Conservation (phyloP, 2,113 vertebrate species). For the Caretta caretta region DNA sequence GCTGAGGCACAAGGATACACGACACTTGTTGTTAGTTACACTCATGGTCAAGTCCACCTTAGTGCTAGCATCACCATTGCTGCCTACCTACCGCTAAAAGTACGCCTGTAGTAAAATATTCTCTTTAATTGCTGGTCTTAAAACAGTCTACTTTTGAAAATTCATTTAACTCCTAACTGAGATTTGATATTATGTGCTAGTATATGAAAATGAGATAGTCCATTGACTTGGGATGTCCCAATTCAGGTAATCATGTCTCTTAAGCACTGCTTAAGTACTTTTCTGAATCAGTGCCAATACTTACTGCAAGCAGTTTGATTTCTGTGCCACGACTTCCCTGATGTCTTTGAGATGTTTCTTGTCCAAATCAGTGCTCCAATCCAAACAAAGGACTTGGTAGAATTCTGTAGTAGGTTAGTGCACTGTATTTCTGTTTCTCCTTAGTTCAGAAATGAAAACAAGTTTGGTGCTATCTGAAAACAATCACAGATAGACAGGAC, state of each 20-base stretch:
- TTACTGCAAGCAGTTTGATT: not conserved
- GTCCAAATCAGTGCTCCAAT: not conserved
- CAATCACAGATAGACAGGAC: not conserved
- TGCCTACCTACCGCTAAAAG: conserved; percentile 88
- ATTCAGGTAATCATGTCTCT: not conserved
- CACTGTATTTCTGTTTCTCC: not conserved
- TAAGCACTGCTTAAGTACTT: not conserved
- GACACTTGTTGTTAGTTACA: conserved; percentile 87
- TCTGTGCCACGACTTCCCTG: not conserved
- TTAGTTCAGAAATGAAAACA: not conserved
- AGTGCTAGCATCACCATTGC: conserved; percentile 90
- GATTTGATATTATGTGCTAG: not conserved
- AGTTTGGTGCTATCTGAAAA: not conserved
- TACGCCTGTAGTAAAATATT: conserved; percentile 71
- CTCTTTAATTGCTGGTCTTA: not conserved
- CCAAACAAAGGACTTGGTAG: not conserved
- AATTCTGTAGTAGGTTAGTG: not conserved
- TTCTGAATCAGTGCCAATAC: not conserved
- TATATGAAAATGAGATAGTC: fast-evolving
- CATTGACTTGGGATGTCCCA: not conserved
- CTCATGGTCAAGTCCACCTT: conserved; percentile 84
- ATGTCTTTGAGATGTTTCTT: not conserved
- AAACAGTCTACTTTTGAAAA: fast-evolving
- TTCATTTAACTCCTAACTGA: not conserved
- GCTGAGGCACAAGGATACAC: conserved; percentile 87